phyloP scores from a whole-genome alignment of 2,113 vertebrate species.

The Tretioscincus oriximinensis region DNA sequence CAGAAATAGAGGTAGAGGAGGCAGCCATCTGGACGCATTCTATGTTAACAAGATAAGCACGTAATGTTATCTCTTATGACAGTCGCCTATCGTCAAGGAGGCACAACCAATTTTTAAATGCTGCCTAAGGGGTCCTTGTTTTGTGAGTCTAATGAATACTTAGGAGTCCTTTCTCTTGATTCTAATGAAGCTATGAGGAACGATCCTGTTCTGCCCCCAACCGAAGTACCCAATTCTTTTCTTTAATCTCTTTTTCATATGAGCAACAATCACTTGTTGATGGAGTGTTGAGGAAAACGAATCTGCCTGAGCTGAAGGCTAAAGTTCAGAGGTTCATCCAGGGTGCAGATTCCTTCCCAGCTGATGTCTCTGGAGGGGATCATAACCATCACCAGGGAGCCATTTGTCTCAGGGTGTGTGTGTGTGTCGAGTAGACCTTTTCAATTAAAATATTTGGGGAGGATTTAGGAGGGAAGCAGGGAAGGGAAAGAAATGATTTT shows the following conservation, averaged over 20 bases:
- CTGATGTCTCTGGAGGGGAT: conserved; percentile 7
- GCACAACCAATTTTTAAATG: too few species aligned
- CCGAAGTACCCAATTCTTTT: too few species aligned
- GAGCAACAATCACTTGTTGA: conserved; percentile 23
- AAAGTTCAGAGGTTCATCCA: conserved; percentile 28
- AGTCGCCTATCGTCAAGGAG: too few species aligned
- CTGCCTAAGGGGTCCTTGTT: too few species aligned
- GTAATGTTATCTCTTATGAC: too few species aligned
- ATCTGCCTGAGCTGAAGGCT: conserved; percentile 1
- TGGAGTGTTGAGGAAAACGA: conserved; percentile 14
- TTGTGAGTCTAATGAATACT: too few species aligned
- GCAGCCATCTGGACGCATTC: too few species aligned
- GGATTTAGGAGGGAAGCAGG: not conserved
- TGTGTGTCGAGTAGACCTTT: not conserved
- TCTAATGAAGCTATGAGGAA: too few species aligned
- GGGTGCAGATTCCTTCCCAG: not conserved
- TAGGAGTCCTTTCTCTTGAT: too few species aligned
- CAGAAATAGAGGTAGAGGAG: too few species aligned
- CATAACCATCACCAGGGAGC: not conserved
- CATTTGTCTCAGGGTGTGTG: not conserved
- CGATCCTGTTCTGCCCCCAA: too few species aligned
- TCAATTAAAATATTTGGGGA: conserved; percentile 29
- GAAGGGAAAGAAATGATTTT: not conserved
- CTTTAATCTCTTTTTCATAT: conserved; percentile 29
- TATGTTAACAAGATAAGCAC: too few species aligned